Base-by-base conservation (phyloP, 2,797 vertebrate species). In the Coluber constrictor region DNA sequence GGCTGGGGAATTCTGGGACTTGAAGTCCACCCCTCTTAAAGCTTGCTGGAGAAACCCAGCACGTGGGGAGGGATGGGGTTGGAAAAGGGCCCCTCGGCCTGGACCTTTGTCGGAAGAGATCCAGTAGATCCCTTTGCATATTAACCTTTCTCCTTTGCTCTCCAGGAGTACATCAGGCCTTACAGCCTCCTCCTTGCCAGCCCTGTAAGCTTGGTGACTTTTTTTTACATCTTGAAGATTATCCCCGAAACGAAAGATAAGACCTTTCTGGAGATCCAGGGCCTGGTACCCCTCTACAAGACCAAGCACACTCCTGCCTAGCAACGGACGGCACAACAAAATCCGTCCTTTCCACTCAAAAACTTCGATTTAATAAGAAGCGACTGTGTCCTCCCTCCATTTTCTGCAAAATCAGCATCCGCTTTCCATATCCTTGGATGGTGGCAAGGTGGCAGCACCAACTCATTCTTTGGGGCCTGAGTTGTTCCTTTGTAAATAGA, bases 241-340 rank as follows among this genome's bases (percentile, higher is more conserved):
- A 8, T 93, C 18, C 92, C 92, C 3, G 86, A 93, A 88, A 93
- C 92, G 5, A 88, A 55, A 4, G 23, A 5, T 1, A 74, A 29
- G 54, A 91, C 54, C 1, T 93, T 93, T 93, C 7, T 88, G 90
- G 92, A 93, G 5, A 93, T 93, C 86, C 32, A 3, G 37, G 37
- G 27, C 3, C 16, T n/a, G 4, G 0, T 61, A 9, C n/a, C 60
- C 0, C 4, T 8, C 8, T 20, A 25, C 3, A 16, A 1, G 5
- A 13, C 10, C 23, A 43, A n/a, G 32, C 9, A 5, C 25, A n/a
- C 1, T 0, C 5, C 0, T 10, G 37, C 8, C 18, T 3, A 20
- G 5, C 6, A 0, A 11, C 12, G 13, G 11, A 18, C 8, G 1
- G 12, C 0, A 0, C 0, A 9, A 5, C n/a, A 27, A 88, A 79